Evolutionary conservation across 2,797 vertebrate species (phyloP), one percentile per base, ranked within the genome.

Genomic region (Myripristis murdjan): DNA sequence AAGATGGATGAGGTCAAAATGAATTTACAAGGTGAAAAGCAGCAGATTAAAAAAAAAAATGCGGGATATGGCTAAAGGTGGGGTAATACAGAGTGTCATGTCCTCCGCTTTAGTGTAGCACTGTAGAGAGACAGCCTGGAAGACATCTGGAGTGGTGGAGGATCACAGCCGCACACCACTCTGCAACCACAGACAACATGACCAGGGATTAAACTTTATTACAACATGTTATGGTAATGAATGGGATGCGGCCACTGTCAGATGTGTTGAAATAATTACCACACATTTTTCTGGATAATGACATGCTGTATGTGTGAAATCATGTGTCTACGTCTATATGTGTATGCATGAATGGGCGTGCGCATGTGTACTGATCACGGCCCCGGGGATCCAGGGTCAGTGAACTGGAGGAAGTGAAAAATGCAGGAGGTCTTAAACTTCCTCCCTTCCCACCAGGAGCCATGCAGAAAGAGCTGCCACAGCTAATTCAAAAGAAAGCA

Each of bases 181-280:
- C 84, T 78, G 48, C 62, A 61, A 88, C 89, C 91, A 85, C 90
- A 90, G 88, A 91, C 89, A 89, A 87, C 92, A 89, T 82, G 89
- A 90, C 84, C 88, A 89, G 79, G 87, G 83, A 90, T 91, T 91
- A 85, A 87, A 88, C 90, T 86, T 89, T 82, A 91, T 92, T 89
- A 90, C 89, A 84, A 85, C 87, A 87, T 90, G 87, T 87, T 87
- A 89, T 84, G 84, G 79, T 89, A 93, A 92, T 92, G 89, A 92
- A 87, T 86, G 83, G 84, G 84, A 75, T 91, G 83, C 75, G 91
- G 91, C 87, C 77, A 63, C 53, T 78, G 79, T 69, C 82, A 83
- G 70, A 90, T 82, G 84, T 85, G 89, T 91, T 84, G 64, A 64
- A 87, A 82, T 90, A 91, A 91, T 91, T 85, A 86, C 80, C 57